A percentile compares a stretch with the other conserved stretches of the same genome.
phyloP scores from a whole-genome alignment of 35 echinoderm and acorn worm genomes.

The Ptychodera flava region DNA sequence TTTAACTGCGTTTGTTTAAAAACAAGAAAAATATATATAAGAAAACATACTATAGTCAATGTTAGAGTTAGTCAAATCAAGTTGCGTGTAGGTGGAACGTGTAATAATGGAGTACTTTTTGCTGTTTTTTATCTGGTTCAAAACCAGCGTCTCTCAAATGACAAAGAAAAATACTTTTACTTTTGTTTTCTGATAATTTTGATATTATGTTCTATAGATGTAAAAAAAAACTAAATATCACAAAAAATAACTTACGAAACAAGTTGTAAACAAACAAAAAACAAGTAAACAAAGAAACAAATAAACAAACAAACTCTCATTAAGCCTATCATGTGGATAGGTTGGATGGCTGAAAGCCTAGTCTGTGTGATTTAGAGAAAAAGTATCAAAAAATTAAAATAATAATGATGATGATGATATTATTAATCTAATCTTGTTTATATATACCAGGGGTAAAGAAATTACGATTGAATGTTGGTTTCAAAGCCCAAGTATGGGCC shows the following conservation, averaged over 20 bases:
- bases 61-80: neutral
- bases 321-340: too few species aligned
- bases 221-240: neutral
- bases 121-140: constrained; percentile 1
- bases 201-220: neutral
- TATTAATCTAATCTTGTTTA: neutral
- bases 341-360: neutral
- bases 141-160: neutral
- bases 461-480: neutral
- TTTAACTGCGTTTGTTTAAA: neutral
- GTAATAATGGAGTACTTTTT: too few species aligned
- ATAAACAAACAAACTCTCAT: neutral
- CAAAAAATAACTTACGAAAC: neutral
- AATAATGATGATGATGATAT: neutral
- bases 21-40: neutral
- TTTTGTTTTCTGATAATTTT: neutral
- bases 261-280: neutral
- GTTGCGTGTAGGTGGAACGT: neutral
- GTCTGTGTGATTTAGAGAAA: constrained; percentile 1
- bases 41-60: neutral
- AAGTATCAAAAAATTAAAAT: neutral
- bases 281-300: neutral
- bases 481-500: neutral
- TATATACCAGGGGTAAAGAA: neutral
- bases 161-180: neutral